Evolutionary conservation across 2,113 vertebrate genomes (phyloP), one percentile per base, ranked within the genome.

Genomic region (Campylorhamphus procurvoides): DNA sequence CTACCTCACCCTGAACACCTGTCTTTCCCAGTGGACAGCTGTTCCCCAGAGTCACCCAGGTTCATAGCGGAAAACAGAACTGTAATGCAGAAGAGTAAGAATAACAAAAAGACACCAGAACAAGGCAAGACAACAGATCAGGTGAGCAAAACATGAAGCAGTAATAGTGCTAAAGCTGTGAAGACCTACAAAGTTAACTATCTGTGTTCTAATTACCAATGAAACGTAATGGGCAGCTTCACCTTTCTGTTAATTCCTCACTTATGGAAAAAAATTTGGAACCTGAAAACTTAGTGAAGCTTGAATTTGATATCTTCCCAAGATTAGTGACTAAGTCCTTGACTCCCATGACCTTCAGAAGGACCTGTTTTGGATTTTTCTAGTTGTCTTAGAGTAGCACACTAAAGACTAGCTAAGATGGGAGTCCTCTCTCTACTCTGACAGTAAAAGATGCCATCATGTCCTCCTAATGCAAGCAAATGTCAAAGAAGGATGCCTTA

Each of bases 91-190:
- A 83, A 55, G 29, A 89, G 16, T 11, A 24, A 82, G 18, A 93
- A 59, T 23, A 35, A 49, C 12, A 80, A 16, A 27, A 91, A 24
- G 52, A 23, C 14, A 17, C 14, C 15, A 52, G 47, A 52, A 14
- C 96, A 87, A 93, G 89, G 55, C 75, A 81, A 94, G 86, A 82
- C 58, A 66, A 56, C 73, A 64, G 59, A 42, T 59, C 92, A 96
- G 96, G 96, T 97, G 60, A 94, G 75, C 19, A 58, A 93, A 92
- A 56, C 11, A 49, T 1, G 3, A 81, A 87, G 35, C 42, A 62
- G 5, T 73, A 71, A 40, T 53, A 69, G 10, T 50, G 18, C 23
- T 80, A 55, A 88, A 84, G 33, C 55, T 72, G 24, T 73, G 55
- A 77, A 15, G 18, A 59, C 3, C 23, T 64, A 60, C 12, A 27